Evolutionary conservation across 2,888 invertebrate species (phyloP).

Genomic region (Geotrupes spiniger): DNA sequence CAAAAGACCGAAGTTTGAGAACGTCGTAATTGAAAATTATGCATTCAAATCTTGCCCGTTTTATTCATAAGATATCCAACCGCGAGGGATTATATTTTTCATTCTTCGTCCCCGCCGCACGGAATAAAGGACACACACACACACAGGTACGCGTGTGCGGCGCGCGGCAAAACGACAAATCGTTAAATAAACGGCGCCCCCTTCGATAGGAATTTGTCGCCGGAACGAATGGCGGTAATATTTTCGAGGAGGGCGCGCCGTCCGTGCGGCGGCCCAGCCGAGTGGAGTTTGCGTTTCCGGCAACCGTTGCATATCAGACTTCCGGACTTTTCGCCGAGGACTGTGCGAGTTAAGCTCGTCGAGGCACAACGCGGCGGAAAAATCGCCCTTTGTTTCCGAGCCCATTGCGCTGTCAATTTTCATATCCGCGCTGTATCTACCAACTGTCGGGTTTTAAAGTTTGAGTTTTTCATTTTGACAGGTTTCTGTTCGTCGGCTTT

Average conservation of each 20-base stretch:
- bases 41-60: constrained; percentile 38
- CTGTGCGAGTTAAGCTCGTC: not conserved
- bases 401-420: too few relatives aligned
- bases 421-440: too few relatives aligned
- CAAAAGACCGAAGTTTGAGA: constrained; percentile 24
- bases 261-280: not conserved
- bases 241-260: constrained; percentile 11
- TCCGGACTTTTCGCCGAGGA: not conserved
- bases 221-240: constrained; percentile 22
- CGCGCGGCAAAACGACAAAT: constrained; percentile 9
- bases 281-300: constrained; percentile 3
- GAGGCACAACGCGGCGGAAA: not conserved
- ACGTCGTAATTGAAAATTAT: constrained; percentile 39
- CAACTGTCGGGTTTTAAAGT: too few relatives aligned
- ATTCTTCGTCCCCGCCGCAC: constrained; percentile 9
- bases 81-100: constrained; percentile 34
- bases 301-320: not conserved
- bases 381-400: not conserved
- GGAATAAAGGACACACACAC: not conserved
- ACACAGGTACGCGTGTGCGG: constrained; percentile 3
- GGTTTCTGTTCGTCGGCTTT: too few relatives aligned
- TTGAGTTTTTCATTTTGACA: too few relatives aligned
- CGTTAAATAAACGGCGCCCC: constrained; percentile 22
- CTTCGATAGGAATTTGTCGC: constrained; percentile 23
- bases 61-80: constrained; percentile 38